These are phyloP conservation scores for Ormyrus nitidulus DNA, from an alignment of 2,888 invertebrate genomes.

Conservation along the genomic window DNA sequence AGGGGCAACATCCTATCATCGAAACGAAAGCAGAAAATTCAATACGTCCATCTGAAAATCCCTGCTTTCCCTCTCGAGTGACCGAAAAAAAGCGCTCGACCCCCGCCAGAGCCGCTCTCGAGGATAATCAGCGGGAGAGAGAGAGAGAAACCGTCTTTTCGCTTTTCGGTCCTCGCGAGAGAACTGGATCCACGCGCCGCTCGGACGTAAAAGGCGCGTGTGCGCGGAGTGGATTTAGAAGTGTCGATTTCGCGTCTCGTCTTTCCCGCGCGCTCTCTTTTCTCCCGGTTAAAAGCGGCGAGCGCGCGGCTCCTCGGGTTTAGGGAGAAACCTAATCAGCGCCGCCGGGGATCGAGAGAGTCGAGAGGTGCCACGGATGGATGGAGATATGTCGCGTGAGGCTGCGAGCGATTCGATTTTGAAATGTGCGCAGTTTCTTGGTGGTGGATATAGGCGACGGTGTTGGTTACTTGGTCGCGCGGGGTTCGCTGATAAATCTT, in stretches of 20 bases:
- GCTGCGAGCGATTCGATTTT: too few species aligned
- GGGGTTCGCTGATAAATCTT: too few species aligned
- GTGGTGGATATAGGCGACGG: too few species aligned
- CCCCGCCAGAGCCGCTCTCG: background rate
- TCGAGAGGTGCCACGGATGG: too few species aligned
- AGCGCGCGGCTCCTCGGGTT: background rate
- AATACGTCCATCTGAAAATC: background rate
- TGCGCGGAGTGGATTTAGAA: background rate
- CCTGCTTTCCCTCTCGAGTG: background rate
- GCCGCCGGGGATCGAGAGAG: too few species aligned
- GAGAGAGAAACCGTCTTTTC: background rate
- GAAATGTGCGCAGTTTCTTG: too few species aligned
- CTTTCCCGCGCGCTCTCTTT: background rate
- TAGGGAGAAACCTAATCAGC: constrained; percentile 24
- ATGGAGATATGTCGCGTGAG: too few species aligned
- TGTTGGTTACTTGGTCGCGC: too few species aligned
- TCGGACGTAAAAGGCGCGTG: background rate
- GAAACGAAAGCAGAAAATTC: background rate
- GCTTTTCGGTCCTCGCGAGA: constrained; percentile 1
- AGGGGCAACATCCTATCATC: too few species aligned
- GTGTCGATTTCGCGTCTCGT: constrained; percentile 36
- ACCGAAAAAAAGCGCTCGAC: background rate
- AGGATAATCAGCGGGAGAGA: background rate
- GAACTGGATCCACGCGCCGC: background rate
- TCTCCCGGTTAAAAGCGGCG: constrained; percentile 9